Base-by-base conservation (phyloP, 2,888 invertebrate genomes). In the Tetragonisca angustula region DNA sequence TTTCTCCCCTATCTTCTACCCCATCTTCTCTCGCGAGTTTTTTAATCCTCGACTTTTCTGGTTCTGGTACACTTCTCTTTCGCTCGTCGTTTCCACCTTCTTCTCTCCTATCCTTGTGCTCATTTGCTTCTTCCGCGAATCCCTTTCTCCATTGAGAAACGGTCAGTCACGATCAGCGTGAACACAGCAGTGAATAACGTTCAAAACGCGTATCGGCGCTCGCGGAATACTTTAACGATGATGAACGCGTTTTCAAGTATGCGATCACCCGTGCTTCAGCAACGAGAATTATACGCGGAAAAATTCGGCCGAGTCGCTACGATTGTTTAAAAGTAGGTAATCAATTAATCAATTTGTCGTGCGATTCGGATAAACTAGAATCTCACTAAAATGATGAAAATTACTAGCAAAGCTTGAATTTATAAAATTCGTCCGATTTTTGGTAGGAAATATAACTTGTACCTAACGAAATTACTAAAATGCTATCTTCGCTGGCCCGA, bases 201-300 rank as follows among this genome's bases (percentile, higher is more conserved):
- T 84, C 73, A 76, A 43, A 2, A 79, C 70, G 56, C 49, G 72
- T 70, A 84, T 85, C 76, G 73, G 67, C 65, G 62, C 61, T 64
- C 85, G 71, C 67, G 54, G 75, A 84, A 69, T 84, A 78, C 78
- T 84, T 84, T 76, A 79, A 85, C 79, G 85, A 85, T 71, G 79
- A 85, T 74, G 79, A 85, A 85, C 69, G 76, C 54, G 32, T 36
- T n/a, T n/a, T 59, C 59, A 21, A 52, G 27, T 27, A 52, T 24
- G 13, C 70, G 19, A 52, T 17, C 27, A 52, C 0, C 5, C 43
- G 13, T 62, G 36, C 43, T 70, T 32, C 67, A 76, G 56, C 65
- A 43, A 52, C n/a, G 32, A 36, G 62, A 50, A 78, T 78, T 68
- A 43, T n/a, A 36, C 43, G 52, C 5, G 64, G 17, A 36, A 17